Conservation (phyloP, 2,113 vertebrate genomes). For the Ceratotherium simum region DNA sequence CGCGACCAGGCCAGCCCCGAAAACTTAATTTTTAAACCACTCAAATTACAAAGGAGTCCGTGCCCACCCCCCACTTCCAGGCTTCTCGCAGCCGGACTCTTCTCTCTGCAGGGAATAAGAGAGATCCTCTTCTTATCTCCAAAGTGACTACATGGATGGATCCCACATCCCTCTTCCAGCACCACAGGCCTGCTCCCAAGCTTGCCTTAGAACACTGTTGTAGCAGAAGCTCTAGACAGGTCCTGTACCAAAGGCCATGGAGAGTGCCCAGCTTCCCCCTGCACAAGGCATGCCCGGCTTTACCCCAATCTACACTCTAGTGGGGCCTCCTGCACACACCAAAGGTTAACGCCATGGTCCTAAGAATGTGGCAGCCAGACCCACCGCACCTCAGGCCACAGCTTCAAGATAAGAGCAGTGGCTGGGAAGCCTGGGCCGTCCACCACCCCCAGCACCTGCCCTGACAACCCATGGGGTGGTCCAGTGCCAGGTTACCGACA, state of each 20-base stretch:
- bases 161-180: neutral
- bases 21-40: neutral
- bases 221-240: neutral
- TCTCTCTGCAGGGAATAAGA: neutral
- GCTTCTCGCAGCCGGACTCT: too few relatives aligned
- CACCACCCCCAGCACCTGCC: neutral
- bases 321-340: neutral
- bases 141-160: too few relatives aligned
- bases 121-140: neutral
- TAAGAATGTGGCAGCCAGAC: neutral
- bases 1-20: too few relatives aligned
- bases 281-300: rapidly evolving
- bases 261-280: neutral
- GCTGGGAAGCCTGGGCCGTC: neutral
- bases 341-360: rapidly evolving
- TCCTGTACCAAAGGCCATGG: rapidly evolving
- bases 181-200: neutral
- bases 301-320: too few relatives aligned
- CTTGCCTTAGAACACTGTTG: neutral
- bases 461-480: too few relatives aligned
- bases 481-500: rapidly evolving
- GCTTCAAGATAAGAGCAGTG: neutral
- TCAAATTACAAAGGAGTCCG: neutral
- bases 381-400: neutral
- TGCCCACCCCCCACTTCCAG: neutral